A percentile compares a stretch with the other conserved stretches of the same genome.
Evolutionary conservation across 2,113 vertebrate genomes (phyloP).

Genomic region (Chloroceryle aenea): DNA sequence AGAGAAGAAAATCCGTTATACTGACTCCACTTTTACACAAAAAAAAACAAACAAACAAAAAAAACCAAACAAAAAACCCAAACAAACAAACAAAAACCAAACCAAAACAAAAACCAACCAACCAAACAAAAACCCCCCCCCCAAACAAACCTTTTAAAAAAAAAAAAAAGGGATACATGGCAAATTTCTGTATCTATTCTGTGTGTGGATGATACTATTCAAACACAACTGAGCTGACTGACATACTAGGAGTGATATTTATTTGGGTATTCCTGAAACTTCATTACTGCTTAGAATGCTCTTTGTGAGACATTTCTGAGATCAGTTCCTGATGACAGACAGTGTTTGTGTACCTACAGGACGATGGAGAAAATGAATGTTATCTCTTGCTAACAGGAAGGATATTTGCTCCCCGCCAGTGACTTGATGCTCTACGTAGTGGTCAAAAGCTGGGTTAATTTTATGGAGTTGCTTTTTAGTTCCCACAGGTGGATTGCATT

Average conservation of each 20-base stretch:
- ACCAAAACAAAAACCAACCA: no score
- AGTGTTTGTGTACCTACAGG: background rate
- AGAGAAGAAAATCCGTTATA: background rate
- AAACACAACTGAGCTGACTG: background rate
- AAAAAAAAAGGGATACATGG: background rate
- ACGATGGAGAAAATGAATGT: background rate
- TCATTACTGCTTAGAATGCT: background rate
- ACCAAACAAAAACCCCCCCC: no score
- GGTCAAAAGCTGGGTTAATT: background rate
- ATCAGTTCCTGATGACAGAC: background rate
- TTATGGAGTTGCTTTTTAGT: background rate
- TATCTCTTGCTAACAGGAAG: slow-evolving; percentile 14
- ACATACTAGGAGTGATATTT: background rate
- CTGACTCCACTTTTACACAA: background rate
- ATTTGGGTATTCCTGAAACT: background rate
- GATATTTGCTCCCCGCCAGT: background rate
- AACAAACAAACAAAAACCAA: no score
- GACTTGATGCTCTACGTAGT: background rate
- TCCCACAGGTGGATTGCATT: background rate
- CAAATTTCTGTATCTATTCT: background rate
- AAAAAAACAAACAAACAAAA: background rate
- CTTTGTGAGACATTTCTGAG: slow-evolving; percentile 7
- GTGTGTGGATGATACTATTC: background rate
- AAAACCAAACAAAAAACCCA: background rate
- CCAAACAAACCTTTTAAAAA: background rate